Evolutionary conservation across 2,797 vertebrate genomes (phyloP), one percentile per base, ranked within the genome.

Genomic region (Discoglossus pictus): DNA sequence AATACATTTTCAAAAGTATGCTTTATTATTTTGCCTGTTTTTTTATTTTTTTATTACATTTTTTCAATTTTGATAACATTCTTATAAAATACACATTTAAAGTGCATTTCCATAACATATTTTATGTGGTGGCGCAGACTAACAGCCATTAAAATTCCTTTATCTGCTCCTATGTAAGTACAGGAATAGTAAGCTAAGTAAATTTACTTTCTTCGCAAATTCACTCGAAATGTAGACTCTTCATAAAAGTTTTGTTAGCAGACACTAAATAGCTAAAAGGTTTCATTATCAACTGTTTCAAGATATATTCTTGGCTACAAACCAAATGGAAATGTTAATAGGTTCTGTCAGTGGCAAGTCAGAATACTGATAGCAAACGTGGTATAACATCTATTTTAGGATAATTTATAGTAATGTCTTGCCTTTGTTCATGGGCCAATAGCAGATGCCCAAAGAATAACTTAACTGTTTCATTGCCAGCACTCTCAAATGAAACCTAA

Each of bases 261-360:
- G 67, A 56, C 59, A 56, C 39, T 38, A 63, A 70, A 63, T 53
- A 56, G 60, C 67, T 70, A 70, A 71, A 71, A 71, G 68, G 68
- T 70, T 70, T 70, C 67, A 63, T 70, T 70, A 70, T 70, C 60
- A 71, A 71, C 58, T 56, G 68, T 64, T 64, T 43, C 52, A 35
- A 56, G 61, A 63, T 63, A 48, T 62, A 51, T 58, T 64, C 52
- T 35, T 71, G 68, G 68, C 68, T 3, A 6, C 2, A 36, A 1
- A 34, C 60, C 68, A 71, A 71, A 71, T 58, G 68, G 60, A 71
- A 64, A 64, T 58, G 61, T 71, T 71, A 71, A 71, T 54, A 64
- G 68, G 36, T 64, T 18, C 60, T 71, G 63, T 71, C 68, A 64
- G 60, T 71, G 59, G 60, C 44, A 15, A 71, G 68, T 58, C 61